Percentiles rank a stretch among this genome's conserved stretches.
Evolutionary conservation across 2,888 invertebrate species (phyloP).

Genomic region (Anticlea derivata): DNA sequence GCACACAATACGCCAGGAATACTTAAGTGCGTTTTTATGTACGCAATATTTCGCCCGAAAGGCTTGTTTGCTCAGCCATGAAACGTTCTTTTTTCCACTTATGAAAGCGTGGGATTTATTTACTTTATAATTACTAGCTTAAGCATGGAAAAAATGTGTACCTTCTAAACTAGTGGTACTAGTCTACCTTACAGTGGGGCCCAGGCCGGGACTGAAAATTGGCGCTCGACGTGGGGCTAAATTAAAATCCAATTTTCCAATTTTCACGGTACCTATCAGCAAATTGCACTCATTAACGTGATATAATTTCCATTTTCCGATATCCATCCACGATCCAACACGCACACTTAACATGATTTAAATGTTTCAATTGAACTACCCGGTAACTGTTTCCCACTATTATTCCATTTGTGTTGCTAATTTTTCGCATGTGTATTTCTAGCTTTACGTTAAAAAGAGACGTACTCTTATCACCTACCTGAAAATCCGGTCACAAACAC

Average conservation of each 20-base stretch:
- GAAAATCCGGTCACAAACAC: slow-evolving; percentile 40
- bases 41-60: slow-evolving; percentile 46
- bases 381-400: slow-evolving; percentile 29
- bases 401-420: slow-evolving; percentile 31
- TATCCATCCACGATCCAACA: slow-evolving; percentile 41
- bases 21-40: slow-evolving; percentile 46
- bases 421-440: slow-evolving; percentile 10
- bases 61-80: slow-evolving; percentile 49
- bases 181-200: slow-evolving; percentile 33
- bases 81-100: slow-evolving; percentile 48
- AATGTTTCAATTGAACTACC: slow-evolving; percentile 40
- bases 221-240: slow-evolving; percentile 22
- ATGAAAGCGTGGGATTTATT: slow-evolving; percentile 42
- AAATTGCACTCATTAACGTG: slow-evolving; percentile 45
- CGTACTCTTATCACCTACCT: slow-evolving; percentile 44
- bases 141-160: slow-evolving; percentile 8
- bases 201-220: slow-evolving; percentile 32
- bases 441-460: slow-evolving; percentile 28
- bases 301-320: slow-evolving; percentile 49
- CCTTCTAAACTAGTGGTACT: no score
- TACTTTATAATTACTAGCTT: slow-evolving; percentile 29
- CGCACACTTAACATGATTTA: slow-evolving; percentile 46
- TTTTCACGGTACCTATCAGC: slow-evolving; percentile 41
- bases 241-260: slow-evolving; percentile 43
- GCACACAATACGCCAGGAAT: slow-evolving; percentile 36